Conservation (phyloP, 2,113 vertebrate species). For the Neoarius graeffei region DNA sequence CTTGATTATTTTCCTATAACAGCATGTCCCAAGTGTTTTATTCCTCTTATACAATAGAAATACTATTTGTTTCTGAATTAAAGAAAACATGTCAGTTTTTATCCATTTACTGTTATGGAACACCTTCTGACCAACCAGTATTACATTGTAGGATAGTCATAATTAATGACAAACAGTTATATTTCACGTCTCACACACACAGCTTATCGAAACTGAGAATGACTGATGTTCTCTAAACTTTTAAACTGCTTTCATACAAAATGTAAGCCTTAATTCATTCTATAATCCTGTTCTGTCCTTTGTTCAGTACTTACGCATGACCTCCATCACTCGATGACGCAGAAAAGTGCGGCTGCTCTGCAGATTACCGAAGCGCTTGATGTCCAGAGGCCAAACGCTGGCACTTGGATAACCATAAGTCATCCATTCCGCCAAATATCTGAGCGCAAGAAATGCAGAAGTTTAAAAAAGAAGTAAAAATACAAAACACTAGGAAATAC, state of each 20-base stretch:
- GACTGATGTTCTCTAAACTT: not conserved
- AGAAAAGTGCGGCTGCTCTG: conserved; percentile 98
- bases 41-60: not conserved
- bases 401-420: conserved; percentile 87
- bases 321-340: conserved; percentile 97
- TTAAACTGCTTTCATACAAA: not conserved
- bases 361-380: conserved; percentile 92
- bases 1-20: not conserved
- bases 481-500: not conserved
- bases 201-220: not conserved
- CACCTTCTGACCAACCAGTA: not conserved
- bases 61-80: not conserved
- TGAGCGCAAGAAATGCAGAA: conserved; percentile 50
- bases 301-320: conserved; percentile 88
- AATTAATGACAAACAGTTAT: too few species aligned
- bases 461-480: not conserved
- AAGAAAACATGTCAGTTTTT: not conserved
- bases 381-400: conserved; percentile 91
- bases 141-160: not conserved
- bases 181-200: too few species aligned
- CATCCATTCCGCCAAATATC: conserved; percentile 97
- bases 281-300: too few species aligned
- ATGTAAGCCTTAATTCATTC: not conserved
- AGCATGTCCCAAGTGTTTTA: not conserved
- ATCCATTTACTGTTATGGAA: not conserved